Conservation (phyloP, 1,140 invertebrate species). For the Radopholus similis region DNA sequence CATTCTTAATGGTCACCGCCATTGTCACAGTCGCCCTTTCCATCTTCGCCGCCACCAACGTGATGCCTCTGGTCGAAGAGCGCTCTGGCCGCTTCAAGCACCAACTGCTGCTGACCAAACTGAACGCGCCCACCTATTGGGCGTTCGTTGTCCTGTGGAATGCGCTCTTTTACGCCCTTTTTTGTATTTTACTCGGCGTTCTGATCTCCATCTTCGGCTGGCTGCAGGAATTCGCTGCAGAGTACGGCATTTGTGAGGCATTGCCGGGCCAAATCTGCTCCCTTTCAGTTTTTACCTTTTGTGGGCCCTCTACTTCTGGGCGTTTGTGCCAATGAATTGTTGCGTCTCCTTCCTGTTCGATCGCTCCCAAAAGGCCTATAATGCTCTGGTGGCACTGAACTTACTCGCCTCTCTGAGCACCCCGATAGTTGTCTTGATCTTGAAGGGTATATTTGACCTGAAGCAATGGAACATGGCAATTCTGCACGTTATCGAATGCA, state of each 20-base stretch:
- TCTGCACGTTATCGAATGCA: not conserved
- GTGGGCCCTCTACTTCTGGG: slow-evolving; percentile 35
- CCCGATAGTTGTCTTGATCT: not conserved
- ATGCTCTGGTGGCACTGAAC: no score
- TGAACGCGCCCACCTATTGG: slow-evolving; percentile 39
- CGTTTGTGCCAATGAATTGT: not conserved
- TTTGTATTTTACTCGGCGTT: slow-evolving; percentile 22
- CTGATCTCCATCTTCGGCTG: slow-evolving; percentile 33
- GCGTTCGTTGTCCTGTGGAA: slow-evolving; percentile 32
- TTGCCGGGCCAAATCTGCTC: slow-evolving; percentile 14
- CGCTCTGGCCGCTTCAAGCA: slow-evolving; percentile 30
- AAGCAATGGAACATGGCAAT: not conserved
- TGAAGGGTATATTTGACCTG: not conserved
- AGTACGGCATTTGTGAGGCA: slow-evolving; percentile 25
- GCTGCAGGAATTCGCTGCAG: slow-evolving; percentile 5
- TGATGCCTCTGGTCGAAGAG: slow-evolving; percentile 42
- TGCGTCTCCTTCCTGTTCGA: not conserved
- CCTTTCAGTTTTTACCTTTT: slow-evolving; percentile 29
- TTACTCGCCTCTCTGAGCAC: no score
- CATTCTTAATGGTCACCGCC: not conserved
- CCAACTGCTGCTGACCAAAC: slow-evolving; percentile 39
- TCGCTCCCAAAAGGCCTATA: not conserved
- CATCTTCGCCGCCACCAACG: slow-evolving; percentile 24
- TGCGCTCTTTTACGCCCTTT: slow-evolving; percentile 32
- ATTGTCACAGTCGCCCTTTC: slow-evolving; percentile 29